Evolutionary conservation across 2,113 vertebrate genomes (phyloP).

Genomic region (Charadrius vociferus): DNA sequence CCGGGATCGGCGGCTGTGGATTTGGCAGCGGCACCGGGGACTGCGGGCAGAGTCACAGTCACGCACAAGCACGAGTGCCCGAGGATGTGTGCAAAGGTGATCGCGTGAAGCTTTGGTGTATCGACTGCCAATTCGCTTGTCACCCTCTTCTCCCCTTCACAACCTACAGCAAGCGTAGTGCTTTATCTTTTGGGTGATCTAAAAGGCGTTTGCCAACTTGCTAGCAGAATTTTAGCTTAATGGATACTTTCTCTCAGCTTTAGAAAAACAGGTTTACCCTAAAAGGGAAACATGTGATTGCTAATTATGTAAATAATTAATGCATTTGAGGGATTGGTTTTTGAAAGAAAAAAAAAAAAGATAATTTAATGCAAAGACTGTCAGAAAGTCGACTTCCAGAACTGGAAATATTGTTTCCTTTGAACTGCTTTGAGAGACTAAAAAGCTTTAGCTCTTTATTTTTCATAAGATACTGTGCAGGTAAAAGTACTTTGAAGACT

Average conservation of each 20-base stretch:
- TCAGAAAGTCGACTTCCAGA: neutral
- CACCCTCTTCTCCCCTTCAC: neutral
- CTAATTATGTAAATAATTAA: slow-evolving; percentile 3
- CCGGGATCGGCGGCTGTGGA: neutral
- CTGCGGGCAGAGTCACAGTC: neutral
- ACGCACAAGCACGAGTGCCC: neutral
- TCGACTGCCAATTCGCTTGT: neutral
- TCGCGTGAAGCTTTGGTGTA: neutral
- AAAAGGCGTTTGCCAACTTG: neutral
- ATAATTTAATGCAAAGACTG: neutral
- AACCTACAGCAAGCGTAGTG: neutral
- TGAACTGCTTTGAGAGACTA: slow-evolving; percentile 18
- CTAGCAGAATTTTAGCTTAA: neutral
- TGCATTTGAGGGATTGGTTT: neutral
- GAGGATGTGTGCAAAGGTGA: neutral
- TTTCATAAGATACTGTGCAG: neutral
- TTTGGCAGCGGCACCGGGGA: neutral
- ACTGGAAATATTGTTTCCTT: slow-evolving; percentile 35
- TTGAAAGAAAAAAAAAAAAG: neutral
- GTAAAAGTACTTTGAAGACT: slow-evolving; percentile 36
- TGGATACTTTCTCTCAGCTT: neutral
- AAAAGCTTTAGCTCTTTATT: neutral
- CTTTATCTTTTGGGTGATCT: neutral
- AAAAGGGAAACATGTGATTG: neutral
- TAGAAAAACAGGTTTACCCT: neutral